Conservation (phyloP, 2,888 invertebrate genomes). For the Lepeophtheirus nordmannii region DNA sequence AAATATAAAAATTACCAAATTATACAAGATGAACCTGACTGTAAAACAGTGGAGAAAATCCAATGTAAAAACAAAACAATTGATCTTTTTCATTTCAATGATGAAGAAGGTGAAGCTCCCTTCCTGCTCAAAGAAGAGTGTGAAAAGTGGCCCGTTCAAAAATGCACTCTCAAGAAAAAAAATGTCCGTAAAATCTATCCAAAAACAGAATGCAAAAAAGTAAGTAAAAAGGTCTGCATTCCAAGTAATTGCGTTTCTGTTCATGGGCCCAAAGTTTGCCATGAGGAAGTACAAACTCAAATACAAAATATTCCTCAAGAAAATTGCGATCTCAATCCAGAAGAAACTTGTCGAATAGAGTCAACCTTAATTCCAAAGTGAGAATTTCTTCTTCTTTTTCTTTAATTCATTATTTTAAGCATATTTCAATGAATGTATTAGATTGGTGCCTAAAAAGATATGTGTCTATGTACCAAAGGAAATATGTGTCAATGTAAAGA, state of each 20-base stretch:
- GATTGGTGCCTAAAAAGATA: neutral
- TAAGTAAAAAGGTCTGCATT: neutral
- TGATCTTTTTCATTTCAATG: neutral
- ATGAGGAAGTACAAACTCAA: neutral
- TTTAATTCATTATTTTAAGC: no score
- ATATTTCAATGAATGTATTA: no score
- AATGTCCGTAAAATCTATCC: neutral
- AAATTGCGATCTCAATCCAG: neutral
- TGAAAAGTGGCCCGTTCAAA: neutral
- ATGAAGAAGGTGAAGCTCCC: neutral
- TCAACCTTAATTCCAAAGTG: neutral
- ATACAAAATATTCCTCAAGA: constrained; percentile 5
- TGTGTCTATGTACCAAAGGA: constrained; percentile 4
- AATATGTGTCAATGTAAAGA: constrained; percentile 3
- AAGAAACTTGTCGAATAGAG: neutral
- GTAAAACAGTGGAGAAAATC: neutral
- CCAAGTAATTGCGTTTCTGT: neutral
- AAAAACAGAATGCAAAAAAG: neutral
- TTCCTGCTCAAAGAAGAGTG: neutral
- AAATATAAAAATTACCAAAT: neutral
- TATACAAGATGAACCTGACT: neutral
- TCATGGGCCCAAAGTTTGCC: neutral
- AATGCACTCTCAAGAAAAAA: neutral
- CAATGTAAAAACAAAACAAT: neutral
- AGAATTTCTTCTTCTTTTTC: no score